Base-by-base conservation (phyloP, 2,113 vertebrate species). In the Siniperca chuatsi region DNA sequence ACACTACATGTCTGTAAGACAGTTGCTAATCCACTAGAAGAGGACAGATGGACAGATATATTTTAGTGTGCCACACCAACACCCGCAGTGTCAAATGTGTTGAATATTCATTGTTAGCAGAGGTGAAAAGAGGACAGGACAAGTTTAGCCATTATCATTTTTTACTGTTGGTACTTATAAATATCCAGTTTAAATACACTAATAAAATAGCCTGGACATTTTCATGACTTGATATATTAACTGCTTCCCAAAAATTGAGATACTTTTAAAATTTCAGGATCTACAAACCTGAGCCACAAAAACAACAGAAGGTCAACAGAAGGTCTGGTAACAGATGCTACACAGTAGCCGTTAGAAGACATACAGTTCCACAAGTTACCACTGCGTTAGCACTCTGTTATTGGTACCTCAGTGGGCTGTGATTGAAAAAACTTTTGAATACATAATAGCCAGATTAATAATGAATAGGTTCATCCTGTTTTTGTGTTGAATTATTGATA, bases 161-260 rank as follows among this genome's bases (percentile, higher is more conserved):
- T 97, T 97, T 94, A 96, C 91, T 97, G 75, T 90, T 89, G 70
- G 82, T 94, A 81, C 89, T 96, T 97, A 97, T 97, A 98, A 98
- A 97, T 97, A 97, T 90, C 92, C 88, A 90, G 85, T 97, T 97
- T 97, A 84, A 89, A 96, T 97, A 97, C 95, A 97, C 83, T 94
- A 96, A 96, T 94, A 98, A 98, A 99, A 98, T 97, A 97, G 93
- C 94, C 95, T 89, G 91, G 89, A 82, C 95, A 94, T 96, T 95
- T 95, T 92, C 88, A 86, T 90, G 69, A 92, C 75, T 57, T 35
- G 6, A 87, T 87, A 93, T 92, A 94, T 93, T 67, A 67, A 66
- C 0, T 91, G 95, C 89, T 90, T 92, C 93, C 97, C 95, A 94
- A 87, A 97, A 98, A 97, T 90, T 89, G 61, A 95, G 88, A 92